Evolutionary conservation across 1,140 invertebrate genomes (phyloP), one percentile per base, ranked within the genome.

Genomic region (Papilio polytes): DNA sequence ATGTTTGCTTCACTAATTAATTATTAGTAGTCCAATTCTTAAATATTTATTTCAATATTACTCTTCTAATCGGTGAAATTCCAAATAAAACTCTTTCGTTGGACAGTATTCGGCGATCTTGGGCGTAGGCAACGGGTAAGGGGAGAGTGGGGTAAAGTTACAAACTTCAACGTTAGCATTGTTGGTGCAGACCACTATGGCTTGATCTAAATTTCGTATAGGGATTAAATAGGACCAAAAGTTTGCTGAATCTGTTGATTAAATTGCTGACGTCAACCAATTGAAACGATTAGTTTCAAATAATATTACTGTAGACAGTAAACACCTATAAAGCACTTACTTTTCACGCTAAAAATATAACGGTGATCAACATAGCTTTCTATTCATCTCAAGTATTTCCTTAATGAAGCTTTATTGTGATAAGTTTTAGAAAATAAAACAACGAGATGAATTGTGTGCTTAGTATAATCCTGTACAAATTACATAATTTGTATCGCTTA

Each of bases 141-240:
- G 70, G 53, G 81, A 78, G 53, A 80, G 36, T 81, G 80, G 82
- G 73, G 80, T 83, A 84, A 91, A 91, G 90, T 94, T 92, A 84
- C 87, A 88, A 92, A 92, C 89, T 92, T 90, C 87, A 80, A 84
- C 90, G 90, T 89, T 89, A 90, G 90, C 90, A 92, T 84, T 91
- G 88, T 90, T 89, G 87, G 86, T 83, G 84, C 85, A 84, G 83
- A 90, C 87, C 89, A 77, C 88, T 90, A 80, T 88, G 85, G 87
- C 87, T 90, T 81, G 81, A 81, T 82, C 81, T 74, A 80, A 92
- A 91, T 90, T 90, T 88, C 87, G 82, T 89, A 88, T 85, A 76
- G 83, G 85, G 85, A 90, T 92, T 90, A 91, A 90, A 91, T 91
- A 90, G 91, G 85, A 91, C 87, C 85, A 87, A 87, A 89, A 85